phyloP scores from a whole-genome alignment of 1,140 invertebrate species.

The Popillia japonica region DNA sequence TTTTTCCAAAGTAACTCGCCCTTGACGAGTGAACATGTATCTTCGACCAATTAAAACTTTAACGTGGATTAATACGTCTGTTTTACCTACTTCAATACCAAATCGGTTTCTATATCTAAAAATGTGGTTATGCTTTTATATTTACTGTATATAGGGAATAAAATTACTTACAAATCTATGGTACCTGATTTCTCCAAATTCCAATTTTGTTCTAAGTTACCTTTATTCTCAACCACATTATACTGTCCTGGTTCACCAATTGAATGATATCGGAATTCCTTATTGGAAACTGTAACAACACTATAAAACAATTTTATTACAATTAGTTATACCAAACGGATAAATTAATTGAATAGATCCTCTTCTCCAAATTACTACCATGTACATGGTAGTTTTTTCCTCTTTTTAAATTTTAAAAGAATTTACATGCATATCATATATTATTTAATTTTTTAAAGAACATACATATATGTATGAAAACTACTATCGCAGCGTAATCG shows the following conservation, averaged over 20 bases:
- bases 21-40: conserved; percentile 65
- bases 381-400: no score
- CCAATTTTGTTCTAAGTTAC: conserved; percentile 62
- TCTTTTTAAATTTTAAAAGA: no score
- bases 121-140: conserved; percentile 43
- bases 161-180: conserved; percentile 61
- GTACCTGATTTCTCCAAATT: conserved; percentile 57
- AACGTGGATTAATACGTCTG: conserved; percentile 77
- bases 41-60: conserved; percentile 74
- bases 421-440: no score
- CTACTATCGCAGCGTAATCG: no score
- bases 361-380: no score
- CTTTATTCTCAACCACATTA: conserved; percentile 57
- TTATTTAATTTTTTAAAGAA: no score
- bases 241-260: conserved; percentile 54
- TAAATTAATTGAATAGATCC: no score
- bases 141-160: background rate
- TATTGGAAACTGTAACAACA: conserved; percentile 68
- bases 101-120: conserved; percentile 70
- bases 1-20: conserved; percentile 73
- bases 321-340: no score
- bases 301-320: conserved; percentile 54
- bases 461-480: no score
- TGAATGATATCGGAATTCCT: conserved; percentile 60
- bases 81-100: conserved; percentile 79